Percentiles rank a stretch among this genome's conserved stretches.
Evolutionary conservation across 2,888 invertebrate genomes (phyloP).

Genomic region (Cetonia aurata): DNA sequence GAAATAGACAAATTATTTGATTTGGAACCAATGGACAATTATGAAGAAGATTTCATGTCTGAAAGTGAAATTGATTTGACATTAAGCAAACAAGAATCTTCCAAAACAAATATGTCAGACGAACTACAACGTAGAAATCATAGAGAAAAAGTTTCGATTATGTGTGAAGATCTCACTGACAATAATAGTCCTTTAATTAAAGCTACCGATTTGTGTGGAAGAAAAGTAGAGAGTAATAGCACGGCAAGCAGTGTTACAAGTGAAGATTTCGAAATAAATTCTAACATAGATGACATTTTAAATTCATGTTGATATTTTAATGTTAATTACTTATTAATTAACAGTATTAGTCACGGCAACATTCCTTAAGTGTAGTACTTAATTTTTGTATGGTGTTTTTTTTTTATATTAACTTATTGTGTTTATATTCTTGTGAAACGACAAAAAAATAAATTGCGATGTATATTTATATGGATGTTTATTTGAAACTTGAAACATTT

Average conservation of each 20-base stretch:
- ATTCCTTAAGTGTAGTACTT: conserved; percentile 34
- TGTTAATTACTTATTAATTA: conserved; percentile 6
- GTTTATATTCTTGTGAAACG: background rate
- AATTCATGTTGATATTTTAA: conserved; percentile 41
- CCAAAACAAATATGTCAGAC: conserved; percentile 21
- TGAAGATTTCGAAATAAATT: conserved; percentile 51
- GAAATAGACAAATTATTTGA: conserved; percentile 62
- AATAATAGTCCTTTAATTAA: background rate
- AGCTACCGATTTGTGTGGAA: background rate
- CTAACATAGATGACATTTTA: conserved; percentile 51
- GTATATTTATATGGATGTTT: background rate
- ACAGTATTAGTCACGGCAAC: conserved; percentile 39
- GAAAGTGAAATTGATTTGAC: conserved; percentile 53
- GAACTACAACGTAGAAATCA: conserved; percentile 18
- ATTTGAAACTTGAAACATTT: background rate
- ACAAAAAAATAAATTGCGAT: conserved; percentile 6
- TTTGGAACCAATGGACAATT: conserved; percentile 57
- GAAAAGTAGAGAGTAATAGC: conserved; percentile 44
- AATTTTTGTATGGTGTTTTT: conserved; percentile 22
- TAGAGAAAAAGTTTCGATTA: background rate
- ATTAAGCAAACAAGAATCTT: conserved; percentile 38
- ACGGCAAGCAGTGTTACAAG: conserved; percentile 50
- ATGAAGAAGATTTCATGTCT: conserved; percentile 64
- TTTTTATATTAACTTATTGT: conserved; percentile 37
- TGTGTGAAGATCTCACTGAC: background rate